phyloP scores from a whole-genome alignment of 2,113 vertebrate genomes.

The Pedetes capensis region DNA sequence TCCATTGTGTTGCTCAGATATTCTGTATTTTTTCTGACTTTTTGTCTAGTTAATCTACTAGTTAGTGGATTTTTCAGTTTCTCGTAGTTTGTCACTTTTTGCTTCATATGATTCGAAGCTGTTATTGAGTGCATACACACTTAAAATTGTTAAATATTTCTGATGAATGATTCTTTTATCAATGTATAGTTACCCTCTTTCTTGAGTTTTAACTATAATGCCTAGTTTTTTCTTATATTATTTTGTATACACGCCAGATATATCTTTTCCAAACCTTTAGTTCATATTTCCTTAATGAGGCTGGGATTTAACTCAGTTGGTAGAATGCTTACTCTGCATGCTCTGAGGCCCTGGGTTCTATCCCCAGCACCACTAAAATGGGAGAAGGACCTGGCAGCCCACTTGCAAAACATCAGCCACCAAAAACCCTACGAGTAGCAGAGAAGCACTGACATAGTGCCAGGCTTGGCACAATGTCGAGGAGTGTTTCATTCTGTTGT shows the following conservation, averaged over 20 bases:
- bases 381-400: too few relatives aligned
- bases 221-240: background rate
- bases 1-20: too few relatives aligned
- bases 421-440: too few relatives aligned
- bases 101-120: background rate
- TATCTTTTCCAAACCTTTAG: background rate
- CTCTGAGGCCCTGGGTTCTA: too few relatives aligned
- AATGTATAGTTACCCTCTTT: background rate
- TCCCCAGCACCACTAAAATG: too few relatives aligned
- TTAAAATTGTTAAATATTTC: slow-evolving; percentile 30
- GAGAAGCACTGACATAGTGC: too few relatives aligned
- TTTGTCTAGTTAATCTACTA: background rate
- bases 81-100: background rate
- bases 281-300: too few relatives aligned
- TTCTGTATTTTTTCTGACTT: background rate
- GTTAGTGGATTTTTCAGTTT: background rate
- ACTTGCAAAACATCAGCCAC: too few relatives aligned
- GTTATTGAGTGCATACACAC: background rate
- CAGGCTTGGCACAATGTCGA: too few relatives aligned
- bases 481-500: too few relatives aligned
- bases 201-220: background rate
- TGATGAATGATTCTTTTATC: background rate
- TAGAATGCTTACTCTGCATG: too few relatives aligned
- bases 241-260: background rate
- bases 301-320: too few relatives aligned